Percentiles rank a stretch among this genome's conserved stretches.
Conservation (phyloP, 1,140 invertebrate species). For the Anastrepha obliqua region DNA sequence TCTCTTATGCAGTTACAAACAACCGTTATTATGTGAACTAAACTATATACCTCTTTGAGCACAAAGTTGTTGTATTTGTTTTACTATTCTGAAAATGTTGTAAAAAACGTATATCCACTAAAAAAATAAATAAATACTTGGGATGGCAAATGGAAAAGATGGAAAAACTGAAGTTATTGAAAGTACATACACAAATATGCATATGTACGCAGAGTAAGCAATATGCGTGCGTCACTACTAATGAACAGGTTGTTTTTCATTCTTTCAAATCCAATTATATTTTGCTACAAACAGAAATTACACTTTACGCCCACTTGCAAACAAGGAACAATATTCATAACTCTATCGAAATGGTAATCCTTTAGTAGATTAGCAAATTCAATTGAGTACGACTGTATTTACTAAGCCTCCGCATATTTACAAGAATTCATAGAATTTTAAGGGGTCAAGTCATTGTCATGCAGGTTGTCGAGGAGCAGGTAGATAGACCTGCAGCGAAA, state of each 20-base stretch:
- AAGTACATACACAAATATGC: too few relatives aligned
- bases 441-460: too few relatives aligned
- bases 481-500: background rate
- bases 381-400: background rate
- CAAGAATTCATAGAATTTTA: background rate
- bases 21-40: too few relatives aligned
- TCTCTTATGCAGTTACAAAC: too few relatives aligned
- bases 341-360: background rate
- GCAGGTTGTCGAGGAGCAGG: too few relatives aligned
- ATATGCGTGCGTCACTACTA: background rate
- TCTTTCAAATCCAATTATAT: slow-evolving; percentile 4
- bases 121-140: too few relatives aligned
- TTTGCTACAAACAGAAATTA: background rate
- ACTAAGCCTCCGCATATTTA: background rate
- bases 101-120: too few relatives aligned
- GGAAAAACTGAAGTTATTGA: too few relatives aligned
- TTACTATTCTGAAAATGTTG: too few relatives aligned
- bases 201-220: background rate
- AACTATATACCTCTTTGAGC: too few relatives aligned
- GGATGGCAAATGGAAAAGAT: too few relatives aligned
- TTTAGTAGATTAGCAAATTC: background rate
- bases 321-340: background rate
- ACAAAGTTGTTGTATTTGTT: too few relatives aligned
- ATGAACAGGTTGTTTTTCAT: background rate
- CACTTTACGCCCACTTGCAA: background rate